Evolutionary conservation across 2,113 vertebrate species (phyloP).

Genomic region (Anas platyrhynchos): DNA sequence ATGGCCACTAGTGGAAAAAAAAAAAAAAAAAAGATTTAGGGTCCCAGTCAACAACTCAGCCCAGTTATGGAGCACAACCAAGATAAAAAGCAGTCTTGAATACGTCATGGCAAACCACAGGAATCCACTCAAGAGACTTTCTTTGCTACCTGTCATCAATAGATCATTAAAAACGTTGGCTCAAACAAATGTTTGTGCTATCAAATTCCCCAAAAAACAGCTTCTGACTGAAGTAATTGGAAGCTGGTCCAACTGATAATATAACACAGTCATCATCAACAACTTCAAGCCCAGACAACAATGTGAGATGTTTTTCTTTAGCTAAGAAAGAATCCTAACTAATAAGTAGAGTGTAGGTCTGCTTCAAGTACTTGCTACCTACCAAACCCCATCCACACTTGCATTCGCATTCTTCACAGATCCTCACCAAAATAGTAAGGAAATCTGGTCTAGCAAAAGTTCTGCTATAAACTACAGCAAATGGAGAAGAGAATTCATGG

Average conservation of each 20-base stretch:
- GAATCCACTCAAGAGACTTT: not conserved
- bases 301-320: not conserved
- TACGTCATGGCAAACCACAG: not conserved
- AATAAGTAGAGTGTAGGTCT: not conserved
- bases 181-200: not conserved
- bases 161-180: constrained; percentile 39
- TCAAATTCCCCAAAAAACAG: not conserved
- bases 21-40: not conserved
- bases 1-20: not conserved
- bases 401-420: not conserved
- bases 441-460: not conserved
- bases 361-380: not conserved
- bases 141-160: not conserved
- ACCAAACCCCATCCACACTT: not conserved
- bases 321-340: not conserved
- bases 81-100: not conserved
- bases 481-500: not conserved
- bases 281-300: not conserved
- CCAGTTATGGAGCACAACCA: not conserved
- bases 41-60: not conserved
- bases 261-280: not conserved
- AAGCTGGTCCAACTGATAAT: constrained; percentile 36
- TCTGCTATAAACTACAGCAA: not conserved
- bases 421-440: not conserved
- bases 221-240: constrained; percentile 40